phyloP scores from a whole-genome alignment of 2,888 invertebrate genomes.

The Sesia apiformis region DNA sequence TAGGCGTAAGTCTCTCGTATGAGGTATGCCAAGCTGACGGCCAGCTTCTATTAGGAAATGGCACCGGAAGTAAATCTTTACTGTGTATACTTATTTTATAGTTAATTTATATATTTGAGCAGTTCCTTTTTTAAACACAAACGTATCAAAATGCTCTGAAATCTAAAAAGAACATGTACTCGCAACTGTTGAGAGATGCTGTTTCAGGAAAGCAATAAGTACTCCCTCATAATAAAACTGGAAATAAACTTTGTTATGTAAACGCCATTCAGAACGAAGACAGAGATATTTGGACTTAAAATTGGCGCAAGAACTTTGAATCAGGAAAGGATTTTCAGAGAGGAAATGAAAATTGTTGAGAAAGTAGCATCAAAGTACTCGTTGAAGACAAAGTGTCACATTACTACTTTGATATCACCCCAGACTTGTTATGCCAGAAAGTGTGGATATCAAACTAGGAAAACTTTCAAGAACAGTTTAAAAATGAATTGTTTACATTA shows the following conservation, averaged over 20 bases:
- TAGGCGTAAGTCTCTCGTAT: too few relatives aligned
- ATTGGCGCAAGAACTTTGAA: slow-evolving; percentile 40
- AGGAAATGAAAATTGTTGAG: slow-evolving; percentile 61
- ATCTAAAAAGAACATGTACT: too few relatives aligned
- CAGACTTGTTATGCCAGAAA: background rate
- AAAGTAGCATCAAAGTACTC: slow-evolving; percentile 48
- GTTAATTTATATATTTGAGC: too few relatives aligned
- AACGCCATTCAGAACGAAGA: slow-evolving; percentile 8
- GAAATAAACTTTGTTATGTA: background rate
- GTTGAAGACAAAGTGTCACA: slow-evolving; percentile 41
- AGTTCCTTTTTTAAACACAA: too few relatives aligned
- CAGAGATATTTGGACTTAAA: slow-evolving; percentile 38
- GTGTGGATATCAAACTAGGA: background rate
- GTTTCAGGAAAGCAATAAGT: too few relatives aligned
- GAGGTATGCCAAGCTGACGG: too few relatives aligned
- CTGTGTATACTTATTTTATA: too few relatives aligned
- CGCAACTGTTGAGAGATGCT: too few relatives aligned
- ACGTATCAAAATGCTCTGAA: too few relatives aligned
- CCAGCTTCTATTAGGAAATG: too few relatives aligned
- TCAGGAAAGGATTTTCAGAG: slow-evolving; percentile 34
- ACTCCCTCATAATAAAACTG: background rate
- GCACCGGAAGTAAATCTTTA: too few relatives aligned
- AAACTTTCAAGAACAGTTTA: background rate
- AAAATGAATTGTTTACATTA: too few relatives aligned
- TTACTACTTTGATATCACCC: slow-evolving; percentile 29